These are phyloP conservation scores for Laothoe populi DNA, from an alignment of 2,888 invertebrate genomes.

Conservation along the genomic window DNA sequence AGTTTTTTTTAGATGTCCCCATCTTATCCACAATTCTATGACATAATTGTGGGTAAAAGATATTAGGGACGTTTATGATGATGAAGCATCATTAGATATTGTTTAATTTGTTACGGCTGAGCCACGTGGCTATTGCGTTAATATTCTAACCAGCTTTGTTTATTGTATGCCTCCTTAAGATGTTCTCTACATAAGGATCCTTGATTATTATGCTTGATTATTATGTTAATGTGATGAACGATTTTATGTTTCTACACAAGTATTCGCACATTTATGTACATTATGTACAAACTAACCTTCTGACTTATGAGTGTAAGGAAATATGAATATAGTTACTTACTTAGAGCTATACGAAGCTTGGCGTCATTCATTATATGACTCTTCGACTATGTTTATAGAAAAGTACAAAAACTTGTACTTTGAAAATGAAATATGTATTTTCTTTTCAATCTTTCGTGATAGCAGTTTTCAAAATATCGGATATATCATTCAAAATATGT, in stretches of 20 bases:
- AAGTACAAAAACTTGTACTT: too few species aligned
- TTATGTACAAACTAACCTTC: not conserved
- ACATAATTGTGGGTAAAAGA: too few species aligned
- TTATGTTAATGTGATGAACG: slow-evolving; percentile 22
- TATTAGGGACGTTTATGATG: not conserved
- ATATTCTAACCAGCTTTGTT: slow-evolving; percentile 45
- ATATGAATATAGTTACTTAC: slow-evolving; percentile 1
- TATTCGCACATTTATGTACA: not conserved
- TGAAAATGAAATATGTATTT: too few species aligned
- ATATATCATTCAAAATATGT: too few species aligned
- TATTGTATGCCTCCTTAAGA: slow-evolving; percentile 41
- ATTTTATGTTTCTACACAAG: not conserved
- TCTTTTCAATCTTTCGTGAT: too few species aligned
- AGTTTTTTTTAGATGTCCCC: too few species aligned
- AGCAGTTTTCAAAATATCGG: too few species aligned
- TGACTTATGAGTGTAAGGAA: slow-evolving; percentile 6
- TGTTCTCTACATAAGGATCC: slow-evolving; percentile 46
- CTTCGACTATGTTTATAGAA: not conserved
- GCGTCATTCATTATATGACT: not conserved
- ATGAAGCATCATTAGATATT: not conserved
- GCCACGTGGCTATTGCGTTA: slow-evolving; percentile 39
- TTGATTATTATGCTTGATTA: too few species aligned
- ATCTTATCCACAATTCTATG: too few species aligned
- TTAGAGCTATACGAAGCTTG: not conserved
- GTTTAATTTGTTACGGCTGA: not conserved